Percentiles rank a stretch among this genome's conserved stretches.
Conservation (phyloP, 35 echinoderm and acorn worm genomes). For the Ptychodera flava region DNA sequence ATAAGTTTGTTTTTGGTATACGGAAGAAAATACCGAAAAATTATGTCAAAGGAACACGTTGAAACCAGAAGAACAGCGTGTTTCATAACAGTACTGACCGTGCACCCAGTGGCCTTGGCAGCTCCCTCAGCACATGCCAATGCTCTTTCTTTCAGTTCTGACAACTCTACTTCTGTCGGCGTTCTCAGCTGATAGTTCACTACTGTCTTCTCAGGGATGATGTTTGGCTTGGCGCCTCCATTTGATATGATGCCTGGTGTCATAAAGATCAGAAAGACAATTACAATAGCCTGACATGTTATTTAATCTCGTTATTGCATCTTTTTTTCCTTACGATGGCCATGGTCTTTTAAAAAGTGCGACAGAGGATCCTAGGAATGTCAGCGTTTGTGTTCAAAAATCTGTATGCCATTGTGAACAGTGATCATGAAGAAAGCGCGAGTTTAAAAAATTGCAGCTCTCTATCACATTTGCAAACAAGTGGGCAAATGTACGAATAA, state of each 20-base stretch:
- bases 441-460: no score
- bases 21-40: neutral
- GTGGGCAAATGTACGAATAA: no score
- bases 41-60: neutral
- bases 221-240: conserved; percentile 53
- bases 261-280: no score
- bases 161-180: conserved; percentile 24
- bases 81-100: conserved; percentile 19
- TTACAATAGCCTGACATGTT: no score
- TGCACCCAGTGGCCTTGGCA: conserved; percentile 56
- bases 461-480: no score
- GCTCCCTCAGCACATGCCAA: conserved; percentile 58
- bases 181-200: conserved; percentile 49
- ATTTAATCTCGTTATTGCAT: no score
- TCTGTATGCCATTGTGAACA: no score
- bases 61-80: neutral
- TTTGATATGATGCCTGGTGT: conserved; percentile 68
- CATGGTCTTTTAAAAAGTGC: no score
- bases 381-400: no score
- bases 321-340: no score
- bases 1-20: neutral
- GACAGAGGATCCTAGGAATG: no score
- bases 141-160: conserved; percentile 40
- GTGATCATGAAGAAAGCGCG: no score
- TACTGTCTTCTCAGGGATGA: conserved; percentile 74